Conservation (phyloP, 2,113 vertebrate species). For the Sterrhoptilus dennistouni region DNA sequence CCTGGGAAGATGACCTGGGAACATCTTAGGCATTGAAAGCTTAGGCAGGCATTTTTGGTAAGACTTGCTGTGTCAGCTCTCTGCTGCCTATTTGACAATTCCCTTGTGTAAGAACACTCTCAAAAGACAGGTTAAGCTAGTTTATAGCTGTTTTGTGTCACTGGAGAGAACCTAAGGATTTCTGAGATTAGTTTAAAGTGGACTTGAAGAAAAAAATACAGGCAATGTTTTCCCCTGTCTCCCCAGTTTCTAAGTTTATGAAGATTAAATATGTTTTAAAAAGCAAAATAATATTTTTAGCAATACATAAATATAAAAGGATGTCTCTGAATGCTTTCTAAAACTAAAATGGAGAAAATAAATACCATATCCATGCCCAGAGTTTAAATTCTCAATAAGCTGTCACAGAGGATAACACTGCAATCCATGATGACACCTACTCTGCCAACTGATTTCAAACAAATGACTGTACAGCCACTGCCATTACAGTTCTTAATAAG, state of each 20-base stretch:
- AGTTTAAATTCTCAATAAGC: neutral
- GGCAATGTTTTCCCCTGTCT: neutral
- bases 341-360: neutral
- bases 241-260: neutral
- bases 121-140: slow-evolving; percentile 1
- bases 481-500: neutral
- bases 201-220: neutral
- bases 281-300: neutral
- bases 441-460: neutral
- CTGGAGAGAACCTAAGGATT: neutral
- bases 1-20: neutral
- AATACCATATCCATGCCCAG: neutral
- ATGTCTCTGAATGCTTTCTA: neutral
- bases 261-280: neutral
- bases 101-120: neutral
- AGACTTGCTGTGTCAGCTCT: neutral
- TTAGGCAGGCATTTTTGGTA: neutral
- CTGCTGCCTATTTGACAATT: slow-evolving; percentile 7
- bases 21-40: neutral
- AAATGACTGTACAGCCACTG: neutral
- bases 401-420: neutral
- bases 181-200: neutral
- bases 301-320: neutral
- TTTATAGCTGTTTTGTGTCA: neutral
- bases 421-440: neutral